Conservation (phyloP, 2,888 invertebrate species). For the Campopleginae sp. region DNA sequence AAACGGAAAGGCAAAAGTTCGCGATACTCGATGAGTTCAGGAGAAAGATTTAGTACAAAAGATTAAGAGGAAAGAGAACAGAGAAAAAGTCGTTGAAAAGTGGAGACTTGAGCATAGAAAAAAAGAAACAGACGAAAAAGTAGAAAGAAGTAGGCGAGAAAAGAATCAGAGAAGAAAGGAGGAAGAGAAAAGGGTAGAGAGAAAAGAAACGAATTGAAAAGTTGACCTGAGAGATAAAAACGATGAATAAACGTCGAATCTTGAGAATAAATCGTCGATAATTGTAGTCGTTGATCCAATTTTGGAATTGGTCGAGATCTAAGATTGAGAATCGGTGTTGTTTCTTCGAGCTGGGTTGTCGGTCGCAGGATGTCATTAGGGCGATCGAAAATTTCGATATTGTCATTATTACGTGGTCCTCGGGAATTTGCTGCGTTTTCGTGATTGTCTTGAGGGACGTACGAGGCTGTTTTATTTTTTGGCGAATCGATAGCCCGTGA, state of each 20-base stretch:
- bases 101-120: conserved; percentile 1
- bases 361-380: conserved; percentile 61
- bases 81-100: not conserved
- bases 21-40: not conserved
- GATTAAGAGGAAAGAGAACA: not conserved
- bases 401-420: conserved; percentile 28
- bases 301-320: conserved; percentile 14
- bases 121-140: conserved; percentile 56
- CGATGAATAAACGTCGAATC: conserved; percentile 47
- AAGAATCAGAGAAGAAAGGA: conserved; percentile 14
- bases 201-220: conserved; percentile 29
- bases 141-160: not conserved
- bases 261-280: conserved; percentile 17
- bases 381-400: conserved; percentile 28
- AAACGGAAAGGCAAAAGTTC: not conserved
- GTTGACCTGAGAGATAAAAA: conserved; percentile 46
- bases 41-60: not conserved
- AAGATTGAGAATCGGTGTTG: conserved; percentile 10
- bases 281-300: conserved; percentile 13
- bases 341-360: conserved; percentile 47
- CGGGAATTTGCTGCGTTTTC: conserved; percentile 37
- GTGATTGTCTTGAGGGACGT: not conserved
- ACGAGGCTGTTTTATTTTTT: conserved; percentile 74
- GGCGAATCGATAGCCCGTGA: conserved; percentile 82
- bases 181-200: conserved; percentile 23